A percentile compares a stretch with the other conserved stretches of the same genome.
Conservation (phyloP, 1,140 invertebrate genomes). For the Helicoverpa armigera region DNA sequence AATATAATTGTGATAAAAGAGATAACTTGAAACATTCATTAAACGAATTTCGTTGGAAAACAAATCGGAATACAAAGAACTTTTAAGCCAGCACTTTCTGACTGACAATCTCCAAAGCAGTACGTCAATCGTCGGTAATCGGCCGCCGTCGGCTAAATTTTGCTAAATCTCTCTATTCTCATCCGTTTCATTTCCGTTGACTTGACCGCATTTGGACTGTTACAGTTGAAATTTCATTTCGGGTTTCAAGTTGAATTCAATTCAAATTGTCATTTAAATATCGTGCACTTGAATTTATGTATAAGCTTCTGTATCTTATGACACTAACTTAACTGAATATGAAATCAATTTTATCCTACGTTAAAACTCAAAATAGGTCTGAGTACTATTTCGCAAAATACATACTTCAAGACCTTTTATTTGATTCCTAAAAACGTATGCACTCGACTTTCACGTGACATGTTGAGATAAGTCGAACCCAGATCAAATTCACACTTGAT, state of each 20-base stretch:
- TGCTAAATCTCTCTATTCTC: conserved; percentile 36
- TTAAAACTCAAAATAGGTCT: neutral
- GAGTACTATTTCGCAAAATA: conserved; percentile 3
- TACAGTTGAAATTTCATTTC: conserved; percentile 9
- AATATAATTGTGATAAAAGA: too few species aligned
- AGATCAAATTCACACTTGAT: conserved; percentile 58
- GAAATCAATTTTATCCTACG: neutral
- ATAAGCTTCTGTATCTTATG: too few species aligned
- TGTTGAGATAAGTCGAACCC: conserved; percentile 56
- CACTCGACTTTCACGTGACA: conserved; percentile 51
- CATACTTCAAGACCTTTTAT: conserved; percentile 34
- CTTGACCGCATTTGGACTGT: conserved; percentile 33
- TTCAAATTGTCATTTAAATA: neutral
- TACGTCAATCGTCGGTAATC: conserved; percentile 37
- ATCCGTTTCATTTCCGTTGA: conserved; percentile 22
- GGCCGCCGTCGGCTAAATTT: conserved; percentile 13
- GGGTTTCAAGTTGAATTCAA: neutral
- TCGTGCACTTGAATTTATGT: neutral
- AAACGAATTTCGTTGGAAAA: neutral
- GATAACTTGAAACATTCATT: neutral
- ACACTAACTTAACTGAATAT: too few species aligned
- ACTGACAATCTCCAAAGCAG: conserved; percentile 16
- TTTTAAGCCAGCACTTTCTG: conserved; percentile 29
- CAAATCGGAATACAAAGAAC: neutral
- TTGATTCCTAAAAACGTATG: conserved; percentile 56